Conservation (phyloP, 2,888 invertebrate genomes). For the Polyommatus icarus region DNA sequence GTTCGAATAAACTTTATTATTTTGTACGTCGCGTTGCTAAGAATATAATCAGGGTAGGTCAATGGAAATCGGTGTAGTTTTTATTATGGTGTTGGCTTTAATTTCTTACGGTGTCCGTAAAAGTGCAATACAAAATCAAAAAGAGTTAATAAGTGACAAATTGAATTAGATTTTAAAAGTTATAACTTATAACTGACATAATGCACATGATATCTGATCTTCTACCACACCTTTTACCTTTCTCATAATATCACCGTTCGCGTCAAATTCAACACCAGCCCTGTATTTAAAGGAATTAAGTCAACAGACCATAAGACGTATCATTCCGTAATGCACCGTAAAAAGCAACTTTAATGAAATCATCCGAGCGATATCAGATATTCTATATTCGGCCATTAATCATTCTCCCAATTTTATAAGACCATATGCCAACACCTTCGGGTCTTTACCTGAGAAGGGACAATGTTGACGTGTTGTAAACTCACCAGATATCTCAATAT, state of each 20-base stretch:
- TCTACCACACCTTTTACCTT: not conserved
- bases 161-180: not conserved
- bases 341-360: conserved; percentile 53
- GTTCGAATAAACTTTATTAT: not conserved
- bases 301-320: not conserved
- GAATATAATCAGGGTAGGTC: too few relatives aligned
- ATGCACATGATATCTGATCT: not conserved
- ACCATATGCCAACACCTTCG: conserved; percentile 56
- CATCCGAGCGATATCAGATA: conserved; percentile 53
- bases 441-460: conserved; percentile 71
- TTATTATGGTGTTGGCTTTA: too few relatives aligned
- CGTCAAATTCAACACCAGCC: not conserved
- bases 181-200: not conserved
- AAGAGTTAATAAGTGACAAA: not conserved
- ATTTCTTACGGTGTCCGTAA: not conserved
- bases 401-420: conserved; percentile 63
- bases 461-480: conserved; percentile 64
- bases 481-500: conserved; percentile 74
- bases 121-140: not conserved
- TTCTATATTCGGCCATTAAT: conserved; percentile 51
- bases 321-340: conserved; percentile 42
- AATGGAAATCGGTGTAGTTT: too few relatives aligned
- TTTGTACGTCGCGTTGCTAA: not conserved
- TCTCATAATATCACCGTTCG: not conserved
- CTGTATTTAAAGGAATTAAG: conserved; percentile 6